phyloP scores from a whole-genome alignment of 2,797 vertebrate species.

The Enteromius paludinosus region DNA sequence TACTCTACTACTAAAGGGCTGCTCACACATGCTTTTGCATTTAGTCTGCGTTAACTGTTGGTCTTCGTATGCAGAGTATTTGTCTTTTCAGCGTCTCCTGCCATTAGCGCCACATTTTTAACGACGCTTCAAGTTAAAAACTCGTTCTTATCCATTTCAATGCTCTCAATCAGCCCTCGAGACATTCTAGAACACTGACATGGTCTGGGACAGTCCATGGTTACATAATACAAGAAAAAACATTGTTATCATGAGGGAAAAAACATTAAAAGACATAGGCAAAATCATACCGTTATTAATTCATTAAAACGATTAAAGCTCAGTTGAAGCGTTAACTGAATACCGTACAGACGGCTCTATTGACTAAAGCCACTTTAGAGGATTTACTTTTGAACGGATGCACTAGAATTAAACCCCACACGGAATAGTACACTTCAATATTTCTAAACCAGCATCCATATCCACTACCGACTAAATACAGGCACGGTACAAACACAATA shows the following conservation, averaged over 20 bases:
- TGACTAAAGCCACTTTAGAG: conserved; percentile 26
- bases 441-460: conserved; percentile 38
- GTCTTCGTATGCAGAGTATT: neutral
- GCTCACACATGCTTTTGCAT: neutral
- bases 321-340: conserved; percentile 12
- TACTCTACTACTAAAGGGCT: neutral
- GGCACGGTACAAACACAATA: conserved; percentile 39
- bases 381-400: conserved; percentile 25
- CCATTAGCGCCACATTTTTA: conserved; percentile 10
- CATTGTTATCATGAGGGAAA: neutral
- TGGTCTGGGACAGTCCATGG: conserved; percentile 16
- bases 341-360: conserved; percentile 10
- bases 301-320: neutral
- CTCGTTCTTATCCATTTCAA: neutral
- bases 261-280: neutral
- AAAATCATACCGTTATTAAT: conserved; percentile 29
- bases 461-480: conserved; percentile 33
- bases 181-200: conserved; percentile 28
- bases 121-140: neutral
- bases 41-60: neutral
- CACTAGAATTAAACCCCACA: conserved; percentile 30
- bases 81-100: neutral
- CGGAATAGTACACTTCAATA: conserved; percentile 6
- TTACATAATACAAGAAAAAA: conserved; percentile 28
- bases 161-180: neutral